These are phyloP conservation scores for Eueremaeus valkanovi DNA, from an alignment of 2,888 invertebrate genomes.

Conservation along the genomic window DNA sequence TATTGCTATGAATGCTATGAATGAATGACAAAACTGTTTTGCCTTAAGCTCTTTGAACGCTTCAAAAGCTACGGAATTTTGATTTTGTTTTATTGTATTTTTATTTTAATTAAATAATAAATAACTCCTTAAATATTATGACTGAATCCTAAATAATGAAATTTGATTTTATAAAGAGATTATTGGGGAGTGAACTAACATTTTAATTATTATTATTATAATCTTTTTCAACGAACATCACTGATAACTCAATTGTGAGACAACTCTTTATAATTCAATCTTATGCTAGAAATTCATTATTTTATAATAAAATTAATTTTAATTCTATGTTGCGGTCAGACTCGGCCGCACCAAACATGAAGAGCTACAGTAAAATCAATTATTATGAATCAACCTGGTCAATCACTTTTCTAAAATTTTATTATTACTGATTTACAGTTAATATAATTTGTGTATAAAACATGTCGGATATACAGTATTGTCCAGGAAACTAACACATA, in stretches of 20 bases:
- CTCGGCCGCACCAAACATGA: too few relatives aligned
- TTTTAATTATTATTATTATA: neutral
- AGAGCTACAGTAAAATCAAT: too few relatives aligned
- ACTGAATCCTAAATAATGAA: neutral
- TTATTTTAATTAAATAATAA: neutral
- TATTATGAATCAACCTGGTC: too few relatives aligned
- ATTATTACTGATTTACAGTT: too few relatives aligned
- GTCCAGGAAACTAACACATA: too few relatives aligned
- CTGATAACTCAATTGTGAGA: neutral
- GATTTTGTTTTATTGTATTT: neutral
- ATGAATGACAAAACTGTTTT: neutral
- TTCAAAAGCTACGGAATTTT: neutral
- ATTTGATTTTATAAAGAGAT: constrained; percentile 6
- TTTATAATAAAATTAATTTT: neutral
- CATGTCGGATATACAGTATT: too few relatives aligned
- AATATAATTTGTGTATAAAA: too few relatives aligned
- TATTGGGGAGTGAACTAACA: constrained; percentile 10
- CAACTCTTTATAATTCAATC: neutral
- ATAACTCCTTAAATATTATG: neutral
- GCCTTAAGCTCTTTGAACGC: neutral
- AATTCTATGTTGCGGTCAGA: too few relatives aligned
- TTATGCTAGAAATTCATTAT: neutral
- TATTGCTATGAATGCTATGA: neutral
- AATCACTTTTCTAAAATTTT: too few relatives aligned
- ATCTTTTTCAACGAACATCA: constrained; percentile 8